phyloP scores from a whole-genome alignment of 2,888 invertebrate species.

The Spodoptera littoralis region DNA sequence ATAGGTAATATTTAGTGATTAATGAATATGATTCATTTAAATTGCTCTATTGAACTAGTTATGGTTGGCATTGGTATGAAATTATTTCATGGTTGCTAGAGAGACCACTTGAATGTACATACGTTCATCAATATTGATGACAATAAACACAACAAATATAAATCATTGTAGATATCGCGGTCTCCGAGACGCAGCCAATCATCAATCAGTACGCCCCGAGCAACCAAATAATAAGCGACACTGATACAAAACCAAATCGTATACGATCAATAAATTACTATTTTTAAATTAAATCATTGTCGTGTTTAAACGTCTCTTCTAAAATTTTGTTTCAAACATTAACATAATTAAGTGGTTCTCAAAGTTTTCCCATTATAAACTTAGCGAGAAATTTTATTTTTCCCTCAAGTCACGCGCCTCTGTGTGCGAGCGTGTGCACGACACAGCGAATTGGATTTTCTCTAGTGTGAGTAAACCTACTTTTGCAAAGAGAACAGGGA shows the following conservation, averaged over 20 bases:
- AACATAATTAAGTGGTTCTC: conserved; percentile 89
- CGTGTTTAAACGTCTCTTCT: conserved; percentile 87
- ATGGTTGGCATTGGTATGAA: too few relatives aligned
- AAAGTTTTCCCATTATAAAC: conserved; percentile 90
- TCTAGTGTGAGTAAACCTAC: conserved; percentile 87
- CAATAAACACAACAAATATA: too few relatives aligned
- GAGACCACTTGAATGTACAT: too few relatives aligned
- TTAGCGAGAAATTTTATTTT: conserved; percentile 89
- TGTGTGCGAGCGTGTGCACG: conserved; percentile 85
- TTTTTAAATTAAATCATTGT: conserved; percentile 83
- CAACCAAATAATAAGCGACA: too few relatives aligned
- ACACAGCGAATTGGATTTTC: conserved; percentile 87
- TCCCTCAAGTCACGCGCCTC: conserved; percentile 86
- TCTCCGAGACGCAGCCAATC: background rate
- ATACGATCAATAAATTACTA: conserved; percentile 45
- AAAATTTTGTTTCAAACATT: conserved; percentile 89
- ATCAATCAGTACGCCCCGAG: background rate
- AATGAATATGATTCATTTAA: too few relatives aligned
- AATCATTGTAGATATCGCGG: too few relatives aligned
- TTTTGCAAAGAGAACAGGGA: conserved; percentile 86
- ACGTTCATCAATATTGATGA: too few relatives aligned
- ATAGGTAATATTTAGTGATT: background rate
- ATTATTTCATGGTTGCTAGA: too few relatives aligned
- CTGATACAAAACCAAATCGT: background rate
- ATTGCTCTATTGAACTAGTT: too few relatives aligned